Evolutionary conservation across 2,888 invertebrate species (phyloP).

Genomic region (Spicauda simplicius): DNA sequence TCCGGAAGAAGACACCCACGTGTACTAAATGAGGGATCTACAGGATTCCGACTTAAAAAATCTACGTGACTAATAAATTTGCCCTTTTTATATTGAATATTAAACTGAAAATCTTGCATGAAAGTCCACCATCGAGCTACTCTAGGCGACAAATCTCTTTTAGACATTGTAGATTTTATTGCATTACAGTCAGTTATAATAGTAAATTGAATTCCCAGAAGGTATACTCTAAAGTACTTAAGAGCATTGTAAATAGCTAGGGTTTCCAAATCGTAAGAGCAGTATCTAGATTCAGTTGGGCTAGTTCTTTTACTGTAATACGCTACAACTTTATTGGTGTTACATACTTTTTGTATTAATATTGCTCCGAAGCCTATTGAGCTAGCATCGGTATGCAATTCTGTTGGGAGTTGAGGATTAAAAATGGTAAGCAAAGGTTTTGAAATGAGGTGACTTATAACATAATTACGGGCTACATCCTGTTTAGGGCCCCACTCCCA

Average conservation of each 20-base stretch:
- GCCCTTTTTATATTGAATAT: conserved; percentile 45
- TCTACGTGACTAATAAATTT: conserved; percentile 44
- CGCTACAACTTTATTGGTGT: conserved; percentile 46
- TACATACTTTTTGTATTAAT: conserved; percentile 48
- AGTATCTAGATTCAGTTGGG: conserved; percentile 11
- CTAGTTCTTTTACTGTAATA: conserved; percentile 16
- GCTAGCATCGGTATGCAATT: conserved; percentile 47
- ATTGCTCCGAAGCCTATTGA: conserved; percentile 50
- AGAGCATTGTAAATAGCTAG: conserved; percentile 47
- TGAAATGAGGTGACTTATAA: conserved; percentile 43
- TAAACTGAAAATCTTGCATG: conserved; percentile 47
- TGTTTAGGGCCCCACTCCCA: conserved; percentile 45
- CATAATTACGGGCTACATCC: conserved; percentile 41
- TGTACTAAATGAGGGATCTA: background rate
- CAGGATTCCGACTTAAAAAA: conserved; percentile 44
- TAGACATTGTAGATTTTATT: conserved; percentile 43
- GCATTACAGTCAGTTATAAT: conserved; percentile 49
- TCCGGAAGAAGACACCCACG: too few relatives aligned
- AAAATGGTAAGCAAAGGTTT: conserved; percentile 46
- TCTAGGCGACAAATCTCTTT: conserved; percentile 46
- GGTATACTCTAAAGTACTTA: conserved; percentile 45
- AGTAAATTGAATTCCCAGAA: conserved; percentile 8
- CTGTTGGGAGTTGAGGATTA: conserved; percentile 41
- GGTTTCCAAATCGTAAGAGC: conserved; percentile 53
- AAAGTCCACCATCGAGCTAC: conserved; percentile 48